phyloP scores from a whole-genome alignment of 2,888 invertebrate species.

The Chymomyza procnemis region DNA sequence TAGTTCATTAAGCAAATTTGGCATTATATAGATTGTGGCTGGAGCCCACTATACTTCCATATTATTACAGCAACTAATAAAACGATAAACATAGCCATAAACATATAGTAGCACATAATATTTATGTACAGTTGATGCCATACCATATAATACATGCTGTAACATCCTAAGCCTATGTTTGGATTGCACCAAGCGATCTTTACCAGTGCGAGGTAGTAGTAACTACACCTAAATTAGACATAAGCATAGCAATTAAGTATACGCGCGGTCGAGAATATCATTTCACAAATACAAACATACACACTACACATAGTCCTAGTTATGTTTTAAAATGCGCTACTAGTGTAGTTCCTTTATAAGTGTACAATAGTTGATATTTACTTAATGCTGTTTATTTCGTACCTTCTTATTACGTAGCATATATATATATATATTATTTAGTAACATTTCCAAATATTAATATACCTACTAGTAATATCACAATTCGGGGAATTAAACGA shows the following conservation, averaged over 20 bases:
- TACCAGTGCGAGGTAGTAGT: background rate
- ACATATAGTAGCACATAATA: background rate
- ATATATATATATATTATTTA: background rate
- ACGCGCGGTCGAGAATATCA: constrained; percentile 43
- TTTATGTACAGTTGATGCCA: background rate
- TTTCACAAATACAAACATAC: constrained; percentile 50
- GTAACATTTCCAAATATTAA: background rate
- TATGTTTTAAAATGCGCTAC: constrained; percentile 27
- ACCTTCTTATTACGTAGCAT: background rate
- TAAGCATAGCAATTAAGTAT: constrained; percentile 58
- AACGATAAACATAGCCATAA: background rate
- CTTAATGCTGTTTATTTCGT: background rate
- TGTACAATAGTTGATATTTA: constrained; percentile 2
- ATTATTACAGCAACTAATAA: background rate
- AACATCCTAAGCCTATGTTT: background rate
- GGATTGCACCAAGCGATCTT: background rate
- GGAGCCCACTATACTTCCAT: constrained; percentile 29
- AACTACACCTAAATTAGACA: constrained; percentile 56
- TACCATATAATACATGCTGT: background rate
- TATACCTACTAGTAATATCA: background rate
- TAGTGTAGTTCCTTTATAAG: constrained; percentile 3
- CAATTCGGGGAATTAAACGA: background rate
- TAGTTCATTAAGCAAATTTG: background rate
- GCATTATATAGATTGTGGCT: background rate
- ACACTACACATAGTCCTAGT: constrained; percentile 11